Evolutionary conservation across 2,888 invertebrate species (phyloP), one percentile per base, ranked within the genome.

Genomic region (Ditula angustiorana): DNA sequence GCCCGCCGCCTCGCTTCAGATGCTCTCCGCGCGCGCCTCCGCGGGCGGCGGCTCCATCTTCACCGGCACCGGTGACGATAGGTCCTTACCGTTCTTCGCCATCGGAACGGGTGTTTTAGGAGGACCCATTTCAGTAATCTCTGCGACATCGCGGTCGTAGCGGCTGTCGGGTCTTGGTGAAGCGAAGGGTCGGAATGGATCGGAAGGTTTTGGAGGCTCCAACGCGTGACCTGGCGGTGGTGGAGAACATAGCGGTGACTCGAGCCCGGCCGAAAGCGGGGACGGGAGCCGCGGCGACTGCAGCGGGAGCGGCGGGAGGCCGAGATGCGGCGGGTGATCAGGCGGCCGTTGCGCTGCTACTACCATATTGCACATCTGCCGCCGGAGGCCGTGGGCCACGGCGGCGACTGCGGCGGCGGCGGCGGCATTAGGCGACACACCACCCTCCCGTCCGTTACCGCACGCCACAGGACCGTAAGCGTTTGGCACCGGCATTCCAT

Each of bases 301-400:
- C 78, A 82, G 78, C 67, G 88, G 85, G 73, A 88, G 79, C 74
- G 86, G 88, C 33, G 88, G 91, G 73, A 77, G 88, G 71, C 84
- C 89, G 74, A 78, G 94, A 88, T 94, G 93, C 81, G 93, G 90
- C 72, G 87, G 84, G 69, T 90, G 90, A 67, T 90, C 90, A 41
- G 82, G 79, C 13, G 90, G 88, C 19, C 90, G 82, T 76, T 90
- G 91, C 37, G 90, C 88, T 7, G 90, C 87, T 16, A 96, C 96
- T 64, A 96, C 95, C 95, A 96, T 96, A 85, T 95, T 95, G 94
- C 96, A 96, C 96, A 97, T 97, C 87, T 97, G 97, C 73, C 97
- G 97, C 56, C 97, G 94, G 64, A 97, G 92, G 46, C 96, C 96
- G 89, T 97, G 97, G 13, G 97, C 97, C 61, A 97, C 97, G 16